phyloP scores from a whole-genome alignment of 2,797 vertebrate species.

The Gymnoscopelus braueri region DNA sequence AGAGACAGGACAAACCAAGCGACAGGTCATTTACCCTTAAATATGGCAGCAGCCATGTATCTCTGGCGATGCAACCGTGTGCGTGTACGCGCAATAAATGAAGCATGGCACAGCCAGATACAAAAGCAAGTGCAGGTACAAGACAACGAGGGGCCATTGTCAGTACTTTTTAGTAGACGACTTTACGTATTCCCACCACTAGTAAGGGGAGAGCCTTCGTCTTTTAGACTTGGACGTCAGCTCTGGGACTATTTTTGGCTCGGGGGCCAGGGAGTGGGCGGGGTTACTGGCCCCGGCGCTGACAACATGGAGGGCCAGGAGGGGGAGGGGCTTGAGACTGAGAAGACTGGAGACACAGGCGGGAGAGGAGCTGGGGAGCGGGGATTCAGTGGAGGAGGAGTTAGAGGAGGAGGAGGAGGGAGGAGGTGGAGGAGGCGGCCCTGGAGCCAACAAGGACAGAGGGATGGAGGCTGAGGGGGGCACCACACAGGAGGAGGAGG shows the following conservation, averaged over 20 bases:
- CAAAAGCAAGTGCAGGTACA: conserved; percentile 71
- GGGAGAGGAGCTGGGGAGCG: conserved; percentile 91
- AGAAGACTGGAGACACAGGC: conserved; percentile 97
- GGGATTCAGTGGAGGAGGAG: conserved; percentile 90
- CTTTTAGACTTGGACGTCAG: conserved; percentile 90
- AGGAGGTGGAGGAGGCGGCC: conserved; percentile 84
- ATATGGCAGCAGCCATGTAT: conserved; percentile 61
- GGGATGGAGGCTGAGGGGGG: conserved; percentile 87
- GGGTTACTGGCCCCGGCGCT: conserved; percentile 75
- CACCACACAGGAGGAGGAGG: conserved; percentile 86
- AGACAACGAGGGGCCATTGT: conserved; percentile 59
- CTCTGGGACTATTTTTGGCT: conserved; percentile 85
- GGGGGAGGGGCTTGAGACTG: conserved; percentile 97
- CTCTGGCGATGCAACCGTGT: conserved; percentile 35
- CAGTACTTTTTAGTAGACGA: conserved; percentile 66
- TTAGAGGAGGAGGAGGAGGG: conserved; percentile 88
- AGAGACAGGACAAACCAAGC: conserved; percentile 58
- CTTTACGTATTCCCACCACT: conserved; percentile 74
- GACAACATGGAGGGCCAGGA: conserved; percentile 97
- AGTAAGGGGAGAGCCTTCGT: conserved; percentile 93
- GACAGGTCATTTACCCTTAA: conserved; percentile 57
- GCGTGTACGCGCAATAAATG: conserved; percentile 60
- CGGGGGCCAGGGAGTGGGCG: conserved; percentile 72
- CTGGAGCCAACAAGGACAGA: conserved; percentile 89
- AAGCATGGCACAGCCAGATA: conserved; percentile 67